A percentile compares a stretch with the other conserved stretches of the same genome.
These are phyloP conservation scores for Ranitomeya variabilis DNA, from an alignment of 2,113 vertebrate species.

Conservation along the genomic window DNA sequence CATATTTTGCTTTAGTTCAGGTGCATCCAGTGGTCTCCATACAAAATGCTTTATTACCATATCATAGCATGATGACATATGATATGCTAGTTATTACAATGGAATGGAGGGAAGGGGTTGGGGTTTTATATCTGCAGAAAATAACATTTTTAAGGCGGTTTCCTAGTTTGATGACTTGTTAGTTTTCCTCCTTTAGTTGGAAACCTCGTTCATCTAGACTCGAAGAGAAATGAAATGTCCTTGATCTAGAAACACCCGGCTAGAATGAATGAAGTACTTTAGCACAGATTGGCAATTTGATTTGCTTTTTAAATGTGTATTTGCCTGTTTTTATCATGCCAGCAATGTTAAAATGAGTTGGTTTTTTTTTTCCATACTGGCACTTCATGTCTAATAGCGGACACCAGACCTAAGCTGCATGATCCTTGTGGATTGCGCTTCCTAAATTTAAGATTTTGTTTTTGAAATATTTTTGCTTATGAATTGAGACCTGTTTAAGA, in stretches of 20 bases:
- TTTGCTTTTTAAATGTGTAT: background rate
- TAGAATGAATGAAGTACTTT: background rate
- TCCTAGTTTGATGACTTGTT: background rate
- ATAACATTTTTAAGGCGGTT: background rate
- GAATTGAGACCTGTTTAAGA: background rate
- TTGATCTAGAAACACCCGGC: background rate
- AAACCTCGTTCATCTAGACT: background rate
- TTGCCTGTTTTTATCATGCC: background rate
- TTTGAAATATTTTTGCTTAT: background rate
- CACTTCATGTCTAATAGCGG: background rate
- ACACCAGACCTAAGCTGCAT: background rate
- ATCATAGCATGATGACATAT: slow-evolving; percentile 40
- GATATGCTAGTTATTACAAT: slow-evolving; percentile 11
- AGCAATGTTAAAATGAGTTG: background rate
- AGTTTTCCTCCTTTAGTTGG: background rate
- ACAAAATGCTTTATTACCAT: slow-evolving; percentile 28
- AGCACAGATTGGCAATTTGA: background rate
- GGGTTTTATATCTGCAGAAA: background rate
- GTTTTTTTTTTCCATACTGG: background rate
- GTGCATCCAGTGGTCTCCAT: background rate
- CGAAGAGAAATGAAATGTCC: background rate
- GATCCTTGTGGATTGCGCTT: background rate
- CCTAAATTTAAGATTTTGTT: background rate
- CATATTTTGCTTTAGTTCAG: slow-evolving; percentile 24
- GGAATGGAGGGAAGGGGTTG: background rate